Percentiles rank a stretch among this genome's conserved stretches.
These are phyloP conservation scores for Notechis scutatus DNA, from an alignment of 2,113 vertebrate species.

Conservation along the genomic window DNA sequence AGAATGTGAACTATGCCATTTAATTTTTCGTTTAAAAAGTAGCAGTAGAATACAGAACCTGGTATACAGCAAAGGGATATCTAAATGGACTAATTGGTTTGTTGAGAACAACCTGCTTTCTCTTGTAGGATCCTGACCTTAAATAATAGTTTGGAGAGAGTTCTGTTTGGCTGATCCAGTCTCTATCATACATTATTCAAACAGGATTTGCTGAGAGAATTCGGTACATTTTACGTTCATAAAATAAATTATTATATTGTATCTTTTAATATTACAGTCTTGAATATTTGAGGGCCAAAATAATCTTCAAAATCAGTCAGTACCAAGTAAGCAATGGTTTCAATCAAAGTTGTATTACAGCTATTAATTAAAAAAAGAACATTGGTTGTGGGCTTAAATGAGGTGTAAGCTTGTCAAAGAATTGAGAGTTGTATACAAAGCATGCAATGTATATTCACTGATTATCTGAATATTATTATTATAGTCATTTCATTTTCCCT, in stretches of 20 bases:
- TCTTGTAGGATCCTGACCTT: neutral
- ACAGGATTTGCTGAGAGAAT: neutral
- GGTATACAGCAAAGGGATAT: neutral
- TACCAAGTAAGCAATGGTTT: neutral
- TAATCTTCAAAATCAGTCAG: neutral
- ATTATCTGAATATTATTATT: slow-evolving; percentile 20
- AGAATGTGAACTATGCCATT: neutral
- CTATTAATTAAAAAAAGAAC: neutral
- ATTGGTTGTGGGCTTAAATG: neutral
- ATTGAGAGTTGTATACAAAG: neutral
- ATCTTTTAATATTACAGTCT: neutral
- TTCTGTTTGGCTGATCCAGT: neutral
- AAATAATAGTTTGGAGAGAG: neutral
- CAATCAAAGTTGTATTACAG: neutral
- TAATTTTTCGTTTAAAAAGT: neutral
- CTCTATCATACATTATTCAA: neutral
- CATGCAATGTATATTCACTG: neutral
- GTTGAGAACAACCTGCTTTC: neutral
- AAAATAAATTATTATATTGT: neutral
- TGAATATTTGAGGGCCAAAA: neutral
- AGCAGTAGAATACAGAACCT: neutral
- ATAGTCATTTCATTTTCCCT: slow-evolving; percentile 22
- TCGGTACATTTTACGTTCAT: neutral
- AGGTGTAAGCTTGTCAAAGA: neutral
- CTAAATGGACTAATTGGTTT: neutral